Percentiles rank a stretch among this genome's conserved stretches.
phyloP scores from a whole-genome alignment of 2,888 invertebrate genomes.

The Phasia obesa region DNA sequence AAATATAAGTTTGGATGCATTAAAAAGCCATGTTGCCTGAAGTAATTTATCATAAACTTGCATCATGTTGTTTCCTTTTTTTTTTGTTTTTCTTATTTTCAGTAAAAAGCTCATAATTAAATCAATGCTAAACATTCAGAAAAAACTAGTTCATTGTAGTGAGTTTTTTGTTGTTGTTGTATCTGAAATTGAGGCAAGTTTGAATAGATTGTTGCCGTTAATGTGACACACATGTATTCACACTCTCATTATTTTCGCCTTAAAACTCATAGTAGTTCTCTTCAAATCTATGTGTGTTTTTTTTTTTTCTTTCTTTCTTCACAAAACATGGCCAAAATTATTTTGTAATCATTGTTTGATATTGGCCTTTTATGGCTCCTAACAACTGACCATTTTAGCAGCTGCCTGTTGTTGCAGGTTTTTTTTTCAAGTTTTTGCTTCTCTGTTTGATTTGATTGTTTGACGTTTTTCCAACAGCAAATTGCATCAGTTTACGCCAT shows the following conservation, averaged over 20 bases:
- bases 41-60: conserved; percentile 49
- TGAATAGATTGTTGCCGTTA: background rate
- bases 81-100: background rate
- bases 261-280: background rate
- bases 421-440: conserved; percentile 2
- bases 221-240: background rate
- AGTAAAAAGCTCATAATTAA: conserved; percentile 13
- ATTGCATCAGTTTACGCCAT: conserved; percentile 53
- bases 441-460: conserved; percentile 8
- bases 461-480: conserved; percentile 19
- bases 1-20: background rate
- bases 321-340: conserved; percentile 18
- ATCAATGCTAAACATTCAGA: conserved; percentile 27
- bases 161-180: conserved; percentile 6
- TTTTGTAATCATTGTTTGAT: conserved; percentile 47
- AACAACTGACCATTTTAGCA: conserved; percentile 34
- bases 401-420: conserved; percentile 4
- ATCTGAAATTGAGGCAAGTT: background rate
- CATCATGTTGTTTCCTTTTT: conserved; percentile 38
- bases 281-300: background rate
- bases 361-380: conserved; percentile 55
- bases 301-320: background rate
- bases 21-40: background rate
- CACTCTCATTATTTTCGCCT: background rate
- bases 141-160: conserved; percentile 36